Evolutionary conservation across 2,888 invertebrate genomes (phyloP).

Genomic region (Protula sp.): DNA sequence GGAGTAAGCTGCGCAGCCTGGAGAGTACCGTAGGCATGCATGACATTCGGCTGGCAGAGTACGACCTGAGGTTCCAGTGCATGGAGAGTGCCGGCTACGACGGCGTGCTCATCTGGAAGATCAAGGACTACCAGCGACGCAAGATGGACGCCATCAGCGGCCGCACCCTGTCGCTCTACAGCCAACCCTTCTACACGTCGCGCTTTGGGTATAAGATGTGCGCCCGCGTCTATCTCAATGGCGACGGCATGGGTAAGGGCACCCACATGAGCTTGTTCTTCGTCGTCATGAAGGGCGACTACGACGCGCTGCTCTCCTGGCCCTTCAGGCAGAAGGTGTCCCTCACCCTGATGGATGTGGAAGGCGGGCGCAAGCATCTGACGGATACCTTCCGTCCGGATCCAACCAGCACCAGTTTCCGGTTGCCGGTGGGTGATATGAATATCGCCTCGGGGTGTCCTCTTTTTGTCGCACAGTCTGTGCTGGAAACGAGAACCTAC

Average conservation of each 20-base stretch:
- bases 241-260: neutral
- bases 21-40: too few relatives aligned
- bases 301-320: neutral
- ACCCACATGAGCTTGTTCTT: neutral
- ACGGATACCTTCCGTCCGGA: neutral
- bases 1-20: too few relatives aligned
- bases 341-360: neutral
- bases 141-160: neutral
- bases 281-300: neutral
- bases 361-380: neutral
- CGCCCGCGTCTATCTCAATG: neutral
- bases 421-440: neutral
- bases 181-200: neutral
- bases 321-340: neutral
- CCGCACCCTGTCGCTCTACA: neutral
- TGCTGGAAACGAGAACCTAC: neutral
- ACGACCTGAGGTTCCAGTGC: neutral
- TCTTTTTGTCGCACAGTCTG: neutral
- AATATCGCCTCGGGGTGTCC: neutral
- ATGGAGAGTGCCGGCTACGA: neutral
- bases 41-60: neutral
- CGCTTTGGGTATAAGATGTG: neutral
- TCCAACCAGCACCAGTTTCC: neutral
- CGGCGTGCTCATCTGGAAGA: neutral
- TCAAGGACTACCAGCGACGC: neutral